Evolutionary conservation across 2,888 invertebrate genomes (phyloP).

Genomic region (Blomia tropicalis): DNA sequence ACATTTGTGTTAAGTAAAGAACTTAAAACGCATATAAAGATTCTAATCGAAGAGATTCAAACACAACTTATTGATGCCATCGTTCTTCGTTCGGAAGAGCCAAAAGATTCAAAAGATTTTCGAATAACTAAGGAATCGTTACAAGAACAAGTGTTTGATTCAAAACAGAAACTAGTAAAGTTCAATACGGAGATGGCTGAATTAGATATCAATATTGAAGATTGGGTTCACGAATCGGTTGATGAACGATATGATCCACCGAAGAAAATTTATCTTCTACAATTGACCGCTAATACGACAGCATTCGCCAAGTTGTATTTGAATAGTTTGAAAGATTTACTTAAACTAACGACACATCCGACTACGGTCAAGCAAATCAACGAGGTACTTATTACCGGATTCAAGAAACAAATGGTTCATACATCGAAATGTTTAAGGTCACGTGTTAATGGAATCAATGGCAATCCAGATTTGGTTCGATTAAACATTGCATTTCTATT

Average conservation of each 20-base stretch:
- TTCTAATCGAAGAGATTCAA: constrained; percentile 57
- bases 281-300: constrained; percentile 60
- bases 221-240: constrained; percentile 45
- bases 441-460: neutral
- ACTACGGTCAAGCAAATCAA: constrained; percentile 49
- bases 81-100: constrained; percentile 50
- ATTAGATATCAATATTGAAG: constrained; percentile 42
- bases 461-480: neutral
- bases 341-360: constrained; percentile 47
- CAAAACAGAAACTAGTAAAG: constrained; percentile 50
- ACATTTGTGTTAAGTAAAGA: constrained; percentile 76
- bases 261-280: constrained; percentile 45
- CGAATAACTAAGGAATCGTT: constrained; percentile 44
- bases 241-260: neutral
- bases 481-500: neutral
- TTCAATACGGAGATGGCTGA: constrained; percentile 53
- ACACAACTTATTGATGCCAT: constrained; percentile 67
- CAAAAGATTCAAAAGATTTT: no score
- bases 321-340: constrained; percentile 55
- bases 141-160: constrained; percentile 53
- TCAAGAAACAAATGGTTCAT: constrained; percentile 55
- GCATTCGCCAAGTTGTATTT: constrained; percentile 61
- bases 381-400: constrained; percentile 53
- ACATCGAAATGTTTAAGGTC: constrained; percentile 39
- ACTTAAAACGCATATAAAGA: constrained; percentile 56